A percentile compares a stretch with the other conserved stretches of the same genome.
These are phyloP conservation scores for Portevinia maculata DNA, from an alignment of 2,888 invertebrate species.

Conservation along the genomic window DNA sequence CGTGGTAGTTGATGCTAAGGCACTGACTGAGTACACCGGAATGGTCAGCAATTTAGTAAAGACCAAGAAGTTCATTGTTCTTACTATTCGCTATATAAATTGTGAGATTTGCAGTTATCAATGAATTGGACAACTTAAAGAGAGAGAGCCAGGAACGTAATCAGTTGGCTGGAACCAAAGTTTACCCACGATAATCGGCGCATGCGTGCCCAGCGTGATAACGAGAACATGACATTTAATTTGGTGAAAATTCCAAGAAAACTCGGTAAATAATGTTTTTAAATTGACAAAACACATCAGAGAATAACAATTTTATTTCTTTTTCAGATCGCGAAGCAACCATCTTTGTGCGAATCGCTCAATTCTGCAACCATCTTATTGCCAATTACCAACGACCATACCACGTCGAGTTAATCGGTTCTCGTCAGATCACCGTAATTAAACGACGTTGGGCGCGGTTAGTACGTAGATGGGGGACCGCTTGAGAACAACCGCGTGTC, in stretches of 20 bases:
- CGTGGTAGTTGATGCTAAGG: constrained; percentile 93
- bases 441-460: too few species aligned
- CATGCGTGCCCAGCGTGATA: constrained; percentile 92
- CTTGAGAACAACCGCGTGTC: too few species aligned
- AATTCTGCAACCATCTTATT: constrained; percentile 82
- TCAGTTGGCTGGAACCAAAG: constrained; percentile 95
- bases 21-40: constrained; percentile 89
- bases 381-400: too few species aligned
- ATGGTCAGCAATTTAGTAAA: constrained; percentile 92
- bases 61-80: constrained; percentile 92
- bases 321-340: constrained; percentile 81
- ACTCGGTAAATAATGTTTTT: constrained; percentile 86
- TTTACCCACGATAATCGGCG: constrained; percentile 94
- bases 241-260: constrained; percentile 90
- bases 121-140: constrained; percentile 94
- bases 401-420: too few species aligned
- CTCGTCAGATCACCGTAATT: too few species aligned
- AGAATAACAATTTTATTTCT: neutral
- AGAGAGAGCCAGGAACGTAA: constrained; percentile 94
- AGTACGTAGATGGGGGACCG: too few species aligned
- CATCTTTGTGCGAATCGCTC: constrained; percentile 82
- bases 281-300: neutral
- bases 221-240: constrained; percentile 89
- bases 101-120: constrained; percentile 87
- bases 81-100: constrained; percentile 79